phyloP scores from a whole-genome alignment of 2,888 invertebrate genomes.

The Parnassius apollo region DNA sequence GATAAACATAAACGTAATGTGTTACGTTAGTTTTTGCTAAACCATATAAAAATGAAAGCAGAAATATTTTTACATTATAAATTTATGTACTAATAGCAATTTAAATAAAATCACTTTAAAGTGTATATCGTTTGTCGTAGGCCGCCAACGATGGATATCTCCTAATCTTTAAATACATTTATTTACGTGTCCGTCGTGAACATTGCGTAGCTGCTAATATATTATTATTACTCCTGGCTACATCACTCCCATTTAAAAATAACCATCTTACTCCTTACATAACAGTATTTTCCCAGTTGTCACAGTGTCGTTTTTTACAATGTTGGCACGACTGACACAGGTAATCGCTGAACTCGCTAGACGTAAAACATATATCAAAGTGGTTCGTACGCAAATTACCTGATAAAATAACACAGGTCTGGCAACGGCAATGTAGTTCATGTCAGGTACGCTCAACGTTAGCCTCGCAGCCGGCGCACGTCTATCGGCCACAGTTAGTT shows the following conservation, averaged over 20 bases:
- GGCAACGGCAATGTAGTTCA: conserved; percentile 59
- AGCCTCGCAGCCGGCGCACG: conserved; percentile 52
- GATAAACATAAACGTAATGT: too few relatives aligned
- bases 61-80: too few relatives aligned
- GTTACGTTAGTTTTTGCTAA: too few relatives aligned
- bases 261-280: conserved; percentile 55
- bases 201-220: conserved; percentile 24
- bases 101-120: too few relatives aligned
- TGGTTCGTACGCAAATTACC: conserved; percentile 45
- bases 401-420: conserved; percentile 54
- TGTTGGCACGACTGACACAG: conserved; percentile 46
- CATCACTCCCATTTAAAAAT: conserved; percentile 63
- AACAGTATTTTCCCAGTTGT: conserved; percentile 59
- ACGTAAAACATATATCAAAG: conserved; percentile 34
- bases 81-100: too few relatives aligned
- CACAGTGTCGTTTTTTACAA: conserved; percentile 57
- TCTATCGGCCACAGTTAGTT: conserved; percentile 59
- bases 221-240: conserved; percentile 43
- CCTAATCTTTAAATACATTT: too few relatives aligned
- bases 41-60: too few relatives aligned
- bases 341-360: conserved; percentile 48
- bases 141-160: too few relatives aligned
- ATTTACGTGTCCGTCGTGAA: not conserved
- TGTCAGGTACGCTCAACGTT: conserved; percentile 54
- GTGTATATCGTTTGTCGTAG: too few relatives aligned